Evolutionary conservation across 2,797 vertebrate genomes (phyloP).

Genomic region (Catostomus latipinnis): DNA sequence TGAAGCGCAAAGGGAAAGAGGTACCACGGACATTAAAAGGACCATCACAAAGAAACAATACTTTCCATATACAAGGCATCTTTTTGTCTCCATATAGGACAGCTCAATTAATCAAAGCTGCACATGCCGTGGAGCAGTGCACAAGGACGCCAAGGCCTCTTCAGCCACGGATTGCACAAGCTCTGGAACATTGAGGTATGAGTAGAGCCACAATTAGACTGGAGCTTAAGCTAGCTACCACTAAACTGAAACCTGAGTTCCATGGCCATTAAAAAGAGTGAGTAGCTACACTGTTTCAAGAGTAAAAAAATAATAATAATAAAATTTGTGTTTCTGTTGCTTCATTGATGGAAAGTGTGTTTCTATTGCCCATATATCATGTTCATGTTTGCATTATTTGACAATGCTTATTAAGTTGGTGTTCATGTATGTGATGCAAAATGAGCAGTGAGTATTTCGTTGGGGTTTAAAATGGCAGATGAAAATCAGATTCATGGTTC

Average conservation of each 20-base stretch:
- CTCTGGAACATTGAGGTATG: background rate
- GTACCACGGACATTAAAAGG: too few species aligned
- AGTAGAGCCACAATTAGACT: background rate
- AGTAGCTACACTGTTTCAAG: too few species aligned
- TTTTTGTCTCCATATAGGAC: too few species aligned
- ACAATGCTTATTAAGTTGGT: too few species aligned
- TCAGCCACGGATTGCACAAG: background rate
- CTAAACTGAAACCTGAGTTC: background rate
- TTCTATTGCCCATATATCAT: background rate
- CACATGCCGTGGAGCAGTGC: background rate
- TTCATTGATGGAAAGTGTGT: background rate
- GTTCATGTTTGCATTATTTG: background rate
- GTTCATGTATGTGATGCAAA: background rate
- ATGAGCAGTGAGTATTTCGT: background rate
- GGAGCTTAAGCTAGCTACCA: background rate
- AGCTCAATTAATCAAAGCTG: background rate
- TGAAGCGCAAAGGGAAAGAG: too few species aligned
- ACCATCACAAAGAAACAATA: too few species aligned
- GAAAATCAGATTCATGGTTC: background rate
- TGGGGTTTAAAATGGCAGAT: background rate
- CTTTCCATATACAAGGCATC: too few species aligned
- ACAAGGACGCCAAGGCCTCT: background rate
- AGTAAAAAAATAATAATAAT: too few species aligned
- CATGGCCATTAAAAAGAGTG: background rate
- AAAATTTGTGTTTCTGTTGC: too few species aligned